Percentiles rank a stretch among this genome's conserved stretches.
Conservation (phyloP, 2,113 vertebrate genomes). For the Aegotheles bennettii region DNA sequence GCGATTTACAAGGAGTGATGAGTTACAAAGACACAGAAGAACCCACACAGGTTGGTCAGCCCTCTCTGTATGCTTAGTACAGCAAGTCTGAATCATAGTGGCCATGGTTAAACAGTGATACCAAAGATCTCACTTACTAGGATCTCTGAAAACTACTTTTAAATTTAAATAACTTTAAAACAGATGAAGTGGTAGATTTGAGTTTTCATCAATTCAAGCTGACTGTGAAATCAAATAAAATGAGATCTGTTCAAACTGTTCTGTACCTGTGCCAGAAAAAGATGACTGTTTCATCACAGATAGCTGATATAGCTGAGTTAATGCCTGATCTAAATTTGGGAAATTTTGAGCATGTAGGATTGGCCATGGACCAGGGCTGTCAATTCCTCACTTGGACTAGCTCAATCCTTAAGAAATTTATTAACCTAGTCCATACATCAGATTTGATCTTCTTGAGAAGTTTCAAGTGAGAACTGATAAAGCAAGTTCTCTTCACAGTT, state of each 20-base stretch:
- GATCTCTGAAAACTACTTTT: not conserved
- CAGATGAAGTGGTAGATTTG: not conserved
- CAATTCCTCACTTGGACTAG: not conserved
- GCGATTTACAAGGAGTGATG: slow-evolving; percentile 94
- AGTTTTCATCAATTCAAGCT: not conserved
- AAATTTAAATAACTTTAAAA: not conserved
- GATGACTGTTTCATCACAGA: not conserved
- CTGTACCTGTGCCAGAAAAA: not conserved
- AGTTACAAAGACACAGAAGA: slow-evolving; percentile 95
- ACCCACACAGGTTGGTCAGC: slow-evolving; percentile 88
- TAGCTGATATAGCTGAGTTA: not conserved
- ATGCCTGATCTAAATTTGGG: not conserved
- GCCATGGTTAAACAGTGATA: not conserved
- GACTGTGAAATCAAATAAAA: not conserved
- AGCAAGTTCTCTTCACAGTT: not conserved
- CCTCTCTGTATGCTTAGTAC: not conserved
- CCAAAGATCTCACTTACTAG: not conserved
- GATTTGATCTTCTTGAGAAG: not conserved
- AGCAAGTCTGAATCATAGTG: not conserved
- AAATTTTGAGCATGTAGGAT: not conserved
- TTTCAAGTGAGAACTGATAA: not conserved
- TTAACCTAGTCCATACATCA: not conserved
- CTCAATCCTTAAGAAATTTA: not conserved
- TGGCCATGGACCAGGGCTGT: not conserved
- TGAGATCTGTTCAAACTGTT: not conserved